Base-by-base conservation (phyloP, 2,113 vertebrate species). In the Aspiorhynchus laticeps region DNA sequence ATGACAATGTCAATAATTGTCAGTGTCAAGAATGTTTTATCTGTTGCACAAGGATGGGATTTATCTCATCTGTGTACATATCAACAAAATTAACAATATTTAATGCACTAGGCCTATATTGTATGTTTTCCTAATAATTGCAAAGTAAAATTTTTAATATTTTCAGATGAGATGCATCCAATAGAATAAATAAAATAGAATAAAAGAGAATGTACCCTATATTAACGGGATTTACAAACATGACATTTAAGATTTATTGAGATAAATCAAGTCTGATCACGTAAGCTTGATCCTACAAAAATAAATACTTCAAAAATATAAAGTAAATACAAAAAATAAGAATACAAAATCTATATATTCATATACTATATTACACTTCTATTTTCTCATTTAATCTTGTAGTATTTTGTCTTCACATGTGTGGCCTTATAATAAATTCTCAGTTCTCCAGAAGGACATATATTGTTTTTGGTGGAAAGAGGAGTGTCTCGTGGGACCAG, bases 371-470 rank as follows among this genome's bases (percentile, higher is more conserved):
- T 61, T 21, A 43, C 38, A 75, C 2, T 15, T 46, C 11, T 26
- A 12, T n/a, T 74, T 74, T n/a, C 21, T 41, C 36, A 73, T 73
- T 73, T 73, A 24, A 41, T 73, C 36, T 73, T 38, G 1, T n/a
- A 67, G 2, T 24, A 43, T 8, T n/a, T 33, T 21, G 21, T 81
- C 19, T 74, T 43, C 36, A 46, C n/a, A 85, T 80, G n/a, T 85
- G 69, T 12, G 77, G 82, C 63, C 87, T 87, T 81, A 87, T 41
- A 36, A 36, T 83, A 71, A 82, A 87, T 46, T 85, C 56, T 48
- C 69, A 28, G 28, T 24, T 73, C 63, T 82, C 61, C 71, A 41
- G 74, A 75, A 75, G n/a, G 17, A 77, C 61, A 86, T 33, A 80
- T 80, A 87, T 83, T 24, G 15, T 80, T 76, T 63, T 80, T 28